Conservation (phyloP, 2,888 invertebrate species). For the Acanthosepion pharaonis region DNA sequence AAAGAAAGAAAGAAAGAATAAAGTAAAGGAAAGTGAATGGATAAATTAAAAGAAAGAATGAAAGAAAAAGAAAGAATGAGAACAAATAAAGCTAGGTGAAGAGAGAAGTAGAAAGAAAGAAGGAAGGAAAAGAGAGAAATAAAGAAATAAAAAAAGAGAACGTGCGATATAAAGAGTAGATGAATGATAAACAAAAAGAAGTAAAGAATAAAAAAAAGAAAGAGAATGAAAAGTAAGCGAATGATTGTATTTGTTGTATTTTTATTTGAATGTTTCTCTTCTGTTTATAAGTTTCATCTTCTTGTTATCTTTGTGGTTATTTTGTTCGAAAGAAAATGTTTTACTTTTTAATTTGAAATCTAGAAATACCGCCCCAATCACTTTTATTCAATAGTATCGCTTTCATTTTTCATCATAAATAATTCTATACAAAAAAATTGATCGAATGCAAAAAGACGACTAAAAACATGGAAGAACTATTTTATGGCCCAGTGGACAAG, state of each 20-base stretch:
- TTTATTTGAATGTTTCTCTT: background rate
- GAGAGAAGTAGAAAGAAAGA: no score
- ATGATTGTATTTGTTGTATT: background rate
- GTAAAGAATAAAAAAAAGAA: no score
- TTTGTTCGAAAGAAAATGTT: background rate
- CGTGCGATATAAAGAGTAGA: no score
- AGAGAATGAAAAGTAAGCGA: no score
- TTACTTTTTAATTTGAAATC: background rate
- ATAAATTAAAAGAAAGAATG: no score
- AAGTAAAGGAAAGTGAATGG: no score
- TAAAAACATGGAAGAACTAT: background rate
- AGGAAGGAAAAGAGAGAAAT: no score
- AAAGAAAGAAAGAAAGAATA: no score
- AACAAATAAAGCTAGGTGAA: no score
- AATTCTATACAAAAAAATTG: constrained; percentile 33
- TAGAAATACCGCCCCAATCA: background rate
- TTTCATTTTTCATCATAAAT: background rate
- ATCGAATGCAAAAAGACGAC: background rate
- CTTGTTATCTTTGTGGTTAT: background rate
- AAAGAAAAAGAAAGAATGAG: no score
- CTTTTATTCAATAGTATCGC: constrained; percentile 4
- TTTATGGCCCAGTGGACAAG: background rate
- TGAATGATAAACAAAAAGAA: no score
- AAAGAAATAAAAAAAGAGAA: no score
- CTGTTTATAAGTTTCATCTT: background rate